Conservation (phyloP, 1,140 invertebrate species). For the Penaeus chinensis region DNA sequence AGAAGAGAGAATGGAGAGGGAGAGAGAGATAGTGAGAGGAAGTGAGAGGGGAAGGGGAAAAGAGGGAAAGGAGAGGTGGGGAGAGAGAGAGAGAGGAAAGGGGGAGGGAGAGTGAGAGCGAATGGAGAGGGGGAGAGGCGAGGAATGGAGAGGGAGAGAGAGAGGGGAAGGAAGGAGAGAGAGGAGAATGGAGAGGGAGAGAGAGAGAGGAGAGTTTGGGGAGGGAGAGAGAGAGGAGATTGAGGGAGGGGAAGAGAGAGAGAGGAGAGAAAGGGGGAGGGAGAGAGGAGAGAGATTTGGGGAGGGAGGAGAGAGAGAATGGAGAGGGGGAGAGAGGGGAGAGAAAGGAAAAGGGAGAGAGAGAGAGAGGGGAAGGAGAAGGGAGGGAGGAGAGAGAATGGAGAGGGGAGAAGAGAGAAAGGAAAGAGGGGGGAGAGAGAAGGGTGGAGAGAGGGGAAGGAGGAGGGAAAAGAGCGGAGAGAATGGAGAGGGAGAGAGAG, state of each 20-base stretch:
- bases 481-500: background rate
- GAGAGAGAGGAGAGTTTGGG: no score
- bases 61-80: no score
- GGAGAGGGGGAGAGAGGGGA: no score
- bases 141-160: no score
- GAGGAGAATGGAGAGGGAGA: no score
- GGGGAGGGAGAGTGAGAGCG: background rate
- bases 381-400: background rate
- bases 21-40: background rate
- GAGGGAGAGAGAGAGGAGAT: background rate
- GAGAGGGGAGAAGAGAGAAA: background rate
- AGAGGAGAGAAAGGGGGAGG: background rate
- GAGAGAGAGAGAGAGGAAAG: no score
- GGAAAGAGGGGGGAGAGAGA: background rate
- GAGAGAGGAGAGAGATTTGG: no score
- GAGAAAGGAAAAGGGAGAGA: fast-evolving
- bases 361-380: no score
- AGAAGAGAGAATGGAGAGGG: no score
- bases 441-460: background rate
- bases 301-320: no score
- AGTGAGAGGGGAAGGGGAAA: background rate
- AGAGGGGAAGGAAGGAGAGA: no score
- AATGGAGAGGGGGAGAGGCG: background rate
- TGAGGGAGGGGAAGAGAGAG: no score
- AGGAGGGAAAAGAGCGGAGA: background rate